Conservation (phyloP, 2,113 vertebrate species). For the Seriola aureovittata region DNA sequence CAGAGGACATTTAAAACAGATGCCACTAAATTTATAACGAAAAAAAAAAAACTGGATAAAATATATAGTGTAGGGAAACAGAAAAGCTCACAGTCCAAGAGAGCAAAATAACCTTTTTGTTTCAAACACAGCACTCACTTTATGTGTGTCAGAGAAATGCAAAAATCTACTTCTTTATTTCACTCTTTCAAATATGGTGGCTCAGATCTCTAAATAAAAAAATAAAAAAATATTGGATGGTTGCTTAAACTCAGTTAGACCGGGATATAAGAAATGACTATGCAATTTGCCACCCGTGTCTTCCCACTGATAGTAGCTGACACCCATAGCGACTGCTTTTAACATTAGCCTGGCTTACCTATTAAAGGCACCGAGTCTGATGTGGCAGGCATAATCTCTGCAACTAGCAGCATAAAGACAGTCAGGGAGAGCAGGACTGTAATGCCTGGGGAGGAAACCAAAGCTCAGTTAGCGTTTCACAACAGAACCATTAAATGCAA, state of each 20-base stretch:
- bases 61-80: not conserved
- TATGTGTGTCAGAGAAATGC: not conserved
- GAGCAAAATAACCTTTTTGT: not conserved
- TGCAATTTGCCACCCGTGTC: conserved; percentile 1
- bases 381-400: conserved; percentile 96
- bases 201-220: conserved; percentile 17
- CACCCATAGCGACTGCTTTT: conserved; percentile 26
- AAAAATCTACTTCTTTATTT: conserved; percentile 2
- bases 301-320: conserved; percentile 26
- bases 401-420: conserved; percentile 96
- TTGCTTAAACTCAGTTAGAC: conserved; percentile 19
- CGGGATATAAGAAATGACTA: conserved; percentile 16
- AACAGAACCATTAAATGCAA: conserved; percentile 10
- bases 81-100: not conserved
- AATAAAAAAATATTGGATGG: not conserved
- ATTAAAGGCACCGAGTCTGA: conserved; percentile 97
- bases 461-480: conserved; percentile 25
- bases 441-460: conserved; percentile 86
- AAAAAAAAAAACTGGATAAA: not conserved
- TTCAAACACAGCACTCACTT: not conserved
- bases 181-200: conserved; percentile 8
- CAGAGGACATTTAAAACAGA: not conserved
- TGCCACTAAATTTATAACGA: not conserved
- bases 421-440: conserved; percentile 95
- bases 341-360: conserved; percentile 83